Evolutionary conservation across 2,888 invertebrate species (phyloP).

Genomic region (Eurytoma californica): DNA sequence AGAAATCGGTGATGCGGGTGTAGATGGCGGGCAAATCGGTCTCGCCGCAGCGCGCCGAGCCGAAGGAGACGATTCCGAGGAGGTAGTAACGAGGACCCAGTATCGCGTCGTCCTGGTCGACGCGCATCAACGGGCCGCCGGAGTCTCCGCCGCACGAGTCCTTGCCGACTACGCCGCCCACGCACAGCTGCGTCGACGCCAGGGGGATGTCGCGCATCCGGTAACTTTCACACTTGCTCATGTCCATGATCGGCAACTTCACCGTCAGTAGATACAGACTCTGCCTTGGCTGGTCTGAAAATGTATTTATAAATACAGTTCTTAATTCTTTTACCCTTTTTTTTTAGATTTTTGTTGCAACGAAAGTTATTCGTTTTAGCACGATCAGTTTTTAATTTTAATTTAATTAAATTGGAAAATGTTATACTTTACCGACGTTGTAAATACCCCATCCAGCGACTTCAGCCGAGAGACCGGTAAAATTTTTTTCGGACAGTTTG

Average conservation of each 20-base stretch:
- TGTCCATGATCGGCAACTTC: conserved; percentile 74
- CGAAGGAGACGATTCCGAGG: conserved; percentile 81
- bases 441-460: conserved; percentile 79
- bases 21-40: conserved; percentile 84
- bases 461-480: conserved; percentile 74
- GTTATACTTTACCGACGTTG: conserved; percentile 64
- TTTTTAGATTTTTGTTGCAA: not conserved
- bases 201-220: not conserved
- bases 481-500: conserved; percentile 70
- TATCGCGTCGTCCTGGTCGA: conserved; percentile 63
- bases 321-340: too few relatives aligned
- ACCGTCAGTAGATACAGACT: conserved; percentile 74
- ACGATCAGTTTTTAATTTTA: too few relatives aligned
- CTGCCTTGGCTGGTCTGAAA: conserved; percentile 31
- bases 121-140: conserved; percentile 78
- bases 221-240: conserved; percentile 62
- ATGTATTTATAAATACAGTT: not conserved
- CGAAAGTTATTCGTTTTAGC: not conserved
- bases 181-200: conserved; percentile 75
- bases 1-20: conserved; percentile 79
- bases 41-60: conserved; percentile 77
- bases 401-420: not conserved
- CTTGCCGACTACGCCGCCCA: conserved; percentile 77
- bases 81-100: conserved; percentile 76
- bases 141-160: conserved; percentile 81